These are phyloP conservation scores for Dunckerocampus dactyliophorus DNA, from an alignment of 2,113 vertebrate species.

Conservation along the genomic window DNA sequence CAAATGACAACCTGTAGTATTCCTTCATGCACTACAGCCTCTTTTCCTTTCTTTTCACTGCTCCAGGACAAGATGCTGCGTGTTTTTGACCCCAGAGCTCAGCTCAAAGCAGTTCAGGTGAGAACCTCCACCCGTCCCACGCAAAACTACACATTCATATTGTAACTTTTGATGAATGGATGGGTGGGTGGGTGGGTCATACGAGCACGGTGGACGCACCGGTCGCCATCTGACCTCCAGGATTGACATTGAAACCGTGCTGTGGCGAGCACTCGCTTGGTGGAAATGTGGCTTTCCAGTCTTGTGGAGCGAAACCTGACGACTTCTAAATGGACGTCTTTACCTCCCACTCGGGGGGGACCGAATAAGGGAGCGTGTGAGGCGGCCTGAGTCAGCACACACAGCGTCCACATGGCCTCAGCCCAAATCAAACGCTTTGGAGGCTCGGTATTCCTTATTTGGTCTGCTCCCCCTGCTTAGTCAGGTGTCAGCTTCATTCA, in stretches of 20 bases:
- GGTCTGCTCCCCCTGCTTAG: slow-evolving; percentile 29
- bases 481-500: slow-evolving; percentile 24
- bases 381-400: slow-evolving; percentile 45
- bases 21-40: too few species aligned
- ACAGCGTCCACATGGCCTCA: slow-evolving; percentile 24
- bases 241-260: neutral
- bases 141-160: too few species aligned
- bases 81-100: slow-evolving; percentile 88
- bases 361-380: neutral
- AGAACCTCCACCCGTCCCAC: neutral
- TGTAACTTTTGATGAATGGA: too few species aligned
- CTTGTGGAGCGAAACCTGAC: neutral
- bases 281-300: neutral
- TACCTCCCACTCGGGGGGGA: neutral
- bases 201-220: too few species aligned
- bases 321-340: neutral
- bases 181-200: too few species aligned
- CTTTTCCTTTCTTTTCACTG: slow-evolving; percentile 23
- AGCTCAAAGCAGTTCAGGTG: slow-evolving; percentile 83
- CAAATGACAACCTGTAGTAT: neutral
- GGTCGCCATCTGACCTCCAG: too few species aligned
- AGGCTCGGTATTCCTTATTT: slow-evolving; percentile 27
- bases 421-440: slow-evolving; percentile 43
- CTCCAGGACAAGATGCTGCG: slow-evolving; percentile 89
- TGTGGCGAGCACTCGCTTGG: neutral